Evolutionary conservation across 2,888 invertebrate genomes (phyloP).

Genomic region (Heliconius charithonia): DNA sequence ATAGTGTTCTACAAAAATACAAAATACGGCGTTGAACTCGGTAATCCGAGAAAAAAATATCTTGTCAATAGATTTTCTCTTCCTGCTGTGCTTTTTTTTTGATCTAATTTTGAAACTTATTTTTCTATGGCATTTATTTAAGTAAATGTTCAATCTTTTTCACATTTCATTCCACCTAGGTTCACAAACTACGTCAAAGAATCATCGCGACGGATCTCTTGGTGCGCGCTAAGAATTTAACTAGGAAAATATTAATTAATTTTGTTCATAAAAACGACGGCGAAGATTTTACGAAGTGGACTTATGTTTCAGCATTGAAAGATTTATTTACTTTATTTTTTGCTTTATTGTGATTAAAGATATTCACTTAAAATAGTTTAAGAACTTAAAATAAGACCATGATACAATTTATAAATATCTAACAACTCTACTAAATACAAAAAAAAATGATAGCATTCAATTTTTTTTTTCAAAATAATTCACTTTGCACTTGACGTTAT

Average conservation of each 20-base stretch:
- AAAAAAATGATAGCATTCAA: too few relatives aligned
- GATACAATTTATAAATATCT: too few relatives aligned
- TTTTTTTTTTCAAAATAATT: too few relatives aligned
- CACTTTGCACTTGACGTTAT: too few relatives aligned
- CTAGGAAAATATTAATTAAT: conserved; percentile 25
- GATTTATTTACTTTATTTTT: conserved; percentile 31
- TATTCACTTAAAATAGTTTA: background rate
- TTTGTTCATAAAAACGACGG: conserved; percentile 16
- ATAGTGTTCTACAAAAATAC: too few relatives aligned
- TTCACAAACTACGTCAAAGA: conserved; percentile 19
- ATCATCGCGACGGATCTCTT: conserved; percentile 18
- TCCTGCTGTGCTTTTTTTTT: background rate
- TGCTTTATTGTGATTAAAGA: conserved; percentile 6
- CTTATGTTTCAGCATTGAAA: conserved; percentile 21
- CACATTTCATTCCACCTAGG: conserved; percentile 17
- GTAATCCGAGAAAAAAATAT: too few relatives aligned
- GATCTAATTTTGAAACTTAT: background rate
- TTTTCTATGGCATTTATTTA: conserved; percentile 1
- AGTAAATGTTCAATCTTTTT: background rate
- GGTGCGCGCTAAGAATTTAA: conserved; percentile 29
- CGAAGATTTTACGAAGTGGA: conserved; percentile 5
- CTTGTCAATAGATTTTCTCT: too few relatives aligned
- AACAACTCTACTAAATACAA: too few relatives aligned
- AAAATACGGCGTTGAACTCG: too few relatives aligned
- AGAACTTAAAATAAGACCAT: background rate